These are phyloP conservation scores for Eristalis intricaria DNA, from an alignment of 2,888 invertebrate genomes.

Conservation along the genomic window DNA sequence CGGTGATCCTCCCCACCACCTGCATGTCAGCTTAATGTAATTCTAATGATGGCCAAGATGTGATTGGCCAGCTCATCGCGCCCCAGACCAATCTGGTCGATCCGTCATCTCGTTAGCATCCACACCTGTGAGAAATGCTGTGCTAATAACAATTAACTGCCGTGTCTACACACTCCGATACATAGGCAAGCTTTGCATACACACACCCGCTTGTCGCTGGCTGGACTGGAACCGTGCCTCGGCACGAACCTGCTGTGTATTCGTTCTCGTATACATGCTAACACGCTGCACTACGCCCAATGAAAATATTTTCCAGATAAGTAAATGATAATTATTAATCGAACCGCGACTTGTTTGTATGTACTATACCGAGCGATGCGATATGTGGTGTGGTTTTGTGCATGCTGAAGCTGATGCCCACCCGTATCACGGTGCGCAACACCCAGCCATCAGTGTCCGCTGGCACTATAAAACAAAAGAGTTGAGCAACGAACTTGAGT, in stretches of 20 bases:
- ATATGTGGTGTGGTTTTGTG: constrained; percentile 21
- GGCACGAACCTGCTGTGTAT: not conserved
- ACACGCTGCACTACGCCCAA: constrained; percentile 66
- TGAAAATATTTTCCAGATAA: constrained; percentile 65
- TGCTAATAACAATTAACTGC: constrained; percentile 54
- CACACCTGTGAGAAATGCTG: constrained; percentile 54
- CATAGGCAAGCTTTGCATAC: constrained; percentile 5
- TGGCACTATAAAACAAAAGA: constrained; percentile 62
- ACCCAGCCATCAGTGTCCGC: constrained; percentile 24
- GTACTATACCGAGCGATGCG: constrained; percentile 19
- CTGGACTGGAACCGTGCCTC: not conserved
- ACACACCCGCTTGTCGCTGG: not conserved
- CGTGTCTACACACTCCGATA: constrained; percentile 17
- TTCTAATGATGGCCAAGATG: constrained; percentile 55
- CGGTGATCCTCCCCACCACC: constrained; percentile 48
- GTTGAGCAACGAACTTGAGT: constrained; percentile 59
- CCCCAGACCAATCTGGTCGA: constrained; percentile 65
- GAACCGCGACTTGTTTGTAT: constrained; percentile 69
- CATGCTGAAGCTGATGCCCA: constrained; percentile 14
- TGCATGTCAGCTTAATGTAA: constrained; percentile 24
- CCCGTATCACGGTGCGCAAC: constrained; percentile 32
- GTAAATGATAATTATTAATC: constrained; percentile 72
- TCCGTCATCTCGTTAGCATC: constrained; percentile 64
- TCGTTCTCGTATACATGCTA: not conserved
- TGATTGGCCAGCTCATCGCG: constrained; percentile 66